phyloP scores from a whole-genome alignment of 2,888 invertebrate species.

The Euphydryas editha region DNA sequence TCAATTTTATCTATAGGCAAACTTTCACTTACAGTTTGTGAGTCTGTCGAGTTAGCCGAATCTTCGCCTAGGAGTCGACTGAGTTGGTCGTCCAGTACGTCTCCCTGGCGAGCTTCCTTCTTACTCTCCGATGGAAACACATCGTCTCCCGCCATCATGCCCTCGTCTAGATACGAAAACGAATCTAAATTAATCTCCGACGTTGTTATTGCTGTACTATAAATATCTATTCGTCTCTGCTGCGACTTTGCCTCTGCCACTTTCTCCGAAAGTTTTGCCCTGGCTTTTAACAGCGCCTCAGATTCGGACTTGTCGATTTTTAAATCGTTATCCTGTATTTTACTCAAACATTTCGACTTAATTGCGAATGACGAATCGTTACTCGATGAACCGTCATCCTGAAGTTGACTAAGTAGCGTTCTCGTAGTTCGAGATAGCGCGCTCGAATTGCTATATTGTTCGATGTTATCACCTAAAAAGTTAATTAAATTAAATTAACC shows the following conservation, averaged over 20 bases:
- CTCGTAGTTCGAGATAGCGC: conserved; percentile 73
- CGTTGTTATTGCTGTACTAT: conserved; percentile 79
- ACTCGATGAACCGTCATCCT: conserved; percentile 81
- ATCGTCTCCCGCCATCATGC: conserved; percentile 76
- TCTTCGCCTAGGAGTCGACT: conserved; percentile 69
- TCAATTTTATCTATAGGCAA: conserved; percentile 68
- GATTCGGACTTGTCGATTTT: conserved; percentile 66
- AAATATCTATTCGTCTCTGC: conserved; percentile 79
- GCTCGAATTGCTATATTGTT: conserved; percentile 67
- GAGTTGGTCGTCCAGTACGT: conserved; percentile 65
- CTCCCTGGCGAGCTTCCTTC: conserved; percentile 55
- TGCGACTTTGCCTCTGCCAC: conserved; percentile 72
- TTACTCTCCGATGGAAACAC: conserved; percentile 64
- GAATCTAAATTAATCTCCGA: conserved; percentile 81
- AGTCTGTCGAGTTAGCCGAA: conserved; percentile 65
- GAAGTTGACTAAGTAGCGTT: conserved; percentile 78
- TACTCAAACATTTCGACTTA: conserved; percentile 58
- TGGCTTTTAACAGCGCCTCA: conserved; percentile 73
- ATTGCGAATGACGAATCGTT: conserved; percentile 80
- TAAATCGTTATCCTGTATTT: conserved; percentile 55
- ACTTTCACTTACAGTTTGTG: conserved; percentile 71
- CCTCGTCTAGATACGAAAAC: conserved; percentile 79
- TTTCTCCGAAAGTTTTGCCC: conserved; percentile 74
- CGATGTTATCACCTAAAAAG: conserved; percentile 73
- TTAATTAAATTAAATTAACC: conserved; percentile 12